Evolutionary conservation across 2,888 invertebrate genomes (phyloP), one percentile per base, ranked within the genome.

Genomic region (Epinotia brunnichana): DNA sequence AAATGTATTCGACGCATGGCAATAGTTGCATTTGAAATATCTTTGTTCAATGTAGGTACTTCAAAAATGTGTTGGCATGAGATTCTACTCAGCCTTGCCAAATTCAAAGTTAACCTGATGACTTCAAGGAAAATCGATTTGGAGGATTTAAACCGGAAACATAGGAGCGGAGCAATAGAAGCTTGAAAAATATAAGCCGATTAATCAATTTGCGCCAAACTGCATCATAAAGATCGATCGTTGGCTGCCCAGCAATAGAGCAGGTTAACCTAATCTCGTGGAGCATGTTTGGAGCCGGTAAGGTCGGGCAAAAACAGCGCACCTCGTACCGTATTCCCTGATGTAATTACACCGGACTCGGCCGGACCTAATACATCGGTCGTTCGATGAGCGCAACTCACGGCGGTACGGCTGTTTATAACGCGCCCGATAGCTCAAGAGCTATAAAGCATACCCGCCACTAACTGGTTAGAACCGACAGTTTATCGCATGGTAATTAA

Each of bases 301-400:
- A 73, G 78, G 73, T 77, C 78, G 78, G 82, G 82, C 86, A 86
- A 88, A 88, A 89, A 87, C 85, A 85, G 81, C 81, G 81, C 80
- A 73, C 73, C 74, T 70, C 70, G 81, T 77, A 80, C 81, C 81
- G 85, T 89, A 90, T 90, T 92, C 92, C 91, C 92, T 86, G 87
- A 91, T 90, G 91, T 90, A 91, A 92, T 92, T 92, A 92, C 86
- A 77, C 82, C 75, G 82, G 83, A 83, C 85, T 83, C 83, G 87
- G 81, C 83, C 83, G 88, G 87, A 85, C 79, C 85, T 90, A 90
- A 90, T 88, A 90, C 89, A 89, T 90, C 89, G 90, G 88, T 89
- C 88, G 87, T 80, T 83, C 86, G 86, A 83, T 85, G 86, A 85
- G 80, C 81, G 81, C 78, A 74, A 75, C 71, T 74, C 77, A 79